These are phyloP conservation scores for Arge pagana DNA, from an alignment of 2,888 invertebrate genomes.

Conservation along the genomic window DNA sequence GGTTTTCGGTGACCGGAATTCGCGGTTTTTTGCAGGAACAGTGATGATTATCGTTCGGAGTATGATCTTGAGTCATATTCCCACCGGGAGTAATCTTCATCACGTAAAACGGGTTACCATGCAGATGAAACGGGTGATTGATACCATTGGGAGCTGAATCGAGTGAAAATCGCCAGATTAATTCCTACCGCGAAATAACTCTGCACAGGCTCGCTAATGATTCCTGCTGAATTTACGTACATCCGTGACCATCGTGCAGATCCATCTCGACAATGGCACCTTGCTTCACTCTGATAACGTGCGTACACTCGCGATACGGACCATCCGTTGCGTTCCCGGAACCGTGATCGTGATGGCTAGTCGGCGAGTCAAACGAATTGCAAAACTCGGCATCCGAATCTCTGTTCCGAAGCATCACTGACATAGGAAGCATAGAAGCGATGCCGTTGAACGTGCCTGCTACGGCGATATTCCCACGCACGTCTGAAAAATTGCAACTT, in stretches of 20 bases:
- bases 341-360: constrained; percentile 6
- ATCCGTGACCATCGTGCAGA: constrained; percentile 23
- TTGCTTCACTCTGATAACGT: constrained; percentile 23
- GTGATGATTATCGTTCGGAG: no score
- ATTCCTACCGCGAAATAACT: no score
- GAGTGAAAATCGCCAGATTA: no score
- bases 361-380: constrained; percentile 7
- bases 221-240: constrained; percentile 1
- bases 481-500: no score
- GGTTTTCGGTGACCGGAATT: constrained; percentile 12
- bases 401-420: background rate
- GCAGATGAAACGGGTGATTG: constrained; percentile 88
- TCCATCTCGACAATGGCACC: constrained; percentile 29
- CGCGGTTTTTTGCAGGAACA: constrained; percentile 18
- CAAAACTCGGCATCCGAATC: constrained; percentile 17
- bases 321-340: background rate
- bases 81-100: constrained; percentile 73
- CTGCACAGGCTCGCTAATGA: no score
- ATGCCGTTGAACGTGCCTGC: constrained; percentile 27
- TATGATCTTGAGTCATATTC: background rate
- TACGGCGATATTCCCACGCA: background rate
- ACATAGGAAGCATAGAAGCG: constrained; percentile 11
- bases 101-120: constrained; percentile 81
- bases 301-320: constrained; percentile 26
- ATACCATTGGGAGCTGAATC: constrained; percentile 63